Base-by-base conservation (phyloP, 2,113 vertebrate genomes). In the Eublepharis macularius region DNA sequence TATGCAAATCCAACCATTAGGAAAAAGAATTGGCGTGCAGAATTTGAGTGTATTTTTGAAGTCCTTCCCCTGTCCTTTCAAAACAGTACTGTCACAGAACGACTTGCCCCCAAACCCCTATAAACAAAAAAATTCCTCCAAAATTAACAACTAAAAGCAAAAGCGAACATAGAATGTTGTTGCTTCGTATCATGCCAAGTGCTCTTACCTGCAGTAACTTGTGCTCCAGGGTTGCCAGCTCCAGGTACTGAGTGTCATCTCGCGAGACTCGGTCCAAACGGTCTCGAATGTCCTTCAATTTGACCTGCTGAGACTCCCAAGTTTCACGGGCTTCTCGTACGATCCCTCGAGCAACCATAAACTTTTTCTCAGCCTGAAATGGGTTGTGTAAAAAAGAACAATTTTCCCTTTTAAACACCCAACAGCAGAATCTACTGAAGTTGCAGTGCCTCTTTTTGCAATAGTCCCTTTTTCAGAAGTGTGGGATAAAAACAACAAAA, bases 311-410 rank as follows among this genome's bases (percentile, higher is more conserved):
- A 80, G 93, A 90, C 90, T 99, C 98, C 91, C 99, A 92, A 49
- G 95, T 97, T 32, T 88, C 90, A 29, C 97, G 98, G 51, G 98
- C 96, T 91, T 98, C 97, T 4, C 97, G 95, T 12, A 99, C 98
- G 75, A 98, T 97, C 36, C 98, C 98, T 76, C 98, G 98, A 86
- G 99, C 96, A 85, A 99, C 92, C 98, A 99, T 98, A 95, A 99
- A 99, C 12, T 96, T 95, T 63, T 98, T 96, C 93, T 99, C 98
- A 45, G 98, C 99, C 98, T 99, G 93, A 81, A 87, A 87, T 8
- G 51, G 5, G 16, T 34, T 2, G 24, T 21, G 47, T 54, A 7
- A 21, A 16, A 68, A 43, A 13, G 10, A 54, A 63, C 7, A 49
- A n/a, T 29, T 63, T 63, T 77, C 39, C 45, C 36, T 21, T 39